Evolutionary conservation across 2,888 invertebrate genomes (phyloP), one percentile per base, ranked within the genome.

Genomic region (Leucophenga maculata): DNA sequence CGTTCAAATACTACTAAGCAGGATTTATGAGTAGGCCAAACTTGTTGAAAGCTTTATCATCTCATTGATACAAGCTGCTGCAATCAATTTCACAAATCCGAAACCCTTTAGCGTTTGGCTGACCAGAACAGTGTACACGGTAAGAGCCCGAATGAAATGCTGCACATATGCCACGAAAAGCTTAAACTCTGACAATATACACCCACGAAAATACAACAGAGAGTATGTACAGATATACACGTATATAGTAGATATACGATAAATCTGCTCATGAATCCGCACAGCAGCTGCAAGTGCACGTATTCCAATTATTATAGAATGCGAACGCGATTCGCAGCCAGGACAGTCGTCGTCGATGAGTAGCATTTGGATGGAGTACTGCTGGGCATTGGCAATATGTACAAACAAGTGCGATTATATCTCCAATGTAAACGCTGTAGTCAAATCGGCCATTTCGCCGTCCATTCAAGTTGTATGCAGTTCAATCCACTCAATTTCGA

Each of bases 281-380:
- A 64, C 62, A 22, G 46, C 62, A 64, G 62, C 62, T 64, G 48
- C 62, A 48, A 64, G 32, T 64, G 62, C 62, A 64, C 62, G 62
- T 64, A 64, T 48, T 46, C 46, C 62, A 64, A 64, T 64, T 64
- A 64, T 39, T 39, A 39, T 9, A 39, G 39, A 39, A 39, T 11
- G 39, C 8, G 39, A 6, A 39, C 26, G 26, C 26, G 26, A 26
- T 26, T 3, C 26, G 26, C 26, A 26, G 26, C 60, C 39, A 60
- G 44, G 39, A 59, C 2, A 4, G 31, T 26, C 26, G 4, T n/a
- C n/a, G n/a, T 32, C 46, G 22, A 62, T 62, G 62, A 46, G 46
- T 11, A 46, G 20, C 9, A 60, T 39, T 39, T 1, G 39, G 11
- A 39, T 39, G 39, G 39, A n/a, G 26, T 3, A 3, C 3, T 18